Conservation (phyloP, 2,797 vertebrate genomes). For the Glossophaga mutica region DNA sequence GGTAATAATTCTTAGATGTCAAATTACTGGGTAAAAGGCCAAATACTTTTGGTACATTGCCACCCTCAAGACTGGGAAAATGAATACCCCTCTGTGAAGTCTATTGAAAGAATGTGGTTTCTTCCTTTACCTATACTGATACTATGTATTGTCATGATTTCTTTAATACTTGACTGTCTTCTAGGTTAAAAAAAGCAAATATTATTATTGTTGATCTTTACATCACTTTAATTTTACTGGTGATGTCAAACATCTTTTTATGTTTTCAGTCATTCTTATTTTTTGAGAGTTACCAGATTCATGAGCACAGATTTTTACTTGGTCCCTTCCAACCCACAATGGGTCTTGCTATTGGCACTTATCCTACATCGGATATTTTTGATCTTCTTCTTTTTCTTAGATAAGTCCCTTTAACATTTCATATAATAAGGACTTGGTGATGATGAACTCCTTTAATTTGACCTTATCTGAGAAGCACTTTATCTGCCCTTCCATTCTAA, state of each 20-base stretch:
- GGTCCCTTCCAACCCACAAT: background rate
- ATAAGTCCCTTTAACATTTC: no score
- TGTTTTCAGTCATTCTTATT: background rate
- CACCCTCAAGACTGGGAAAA: background rate
- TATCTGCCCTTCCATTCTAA: no score
- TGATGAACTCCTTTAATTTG: no score
- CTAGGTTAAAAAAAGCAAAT: background rate
- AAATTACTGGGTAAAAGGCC: background rate
- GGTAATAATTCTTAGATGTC: conserved; percentile 23
- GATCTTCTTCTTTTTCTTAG: no score
- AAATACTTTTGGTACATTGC: background rate
- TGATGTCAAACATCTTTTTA: background rate
- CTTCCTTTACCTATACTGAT: background rate
- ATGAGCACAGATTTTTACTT: background rate
- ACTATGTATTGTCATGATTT: background rate
- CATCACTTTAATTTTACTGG: background rate
- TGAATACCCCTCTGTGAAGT: background rate
- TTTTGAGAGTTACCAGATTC: background rate
- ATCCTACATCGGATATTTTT: background rate
- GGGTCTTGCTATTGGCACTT: background rate
- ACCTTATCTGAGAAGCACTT: no score
- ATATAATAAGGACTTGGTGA: no score
- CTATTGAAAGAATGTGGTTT: background rate
- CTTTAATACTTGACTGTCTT: background rate
- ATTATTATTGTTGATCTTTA: background rate